Evolutionary conservation across 2,113 vertebrate species (phyloP), one percentile per base, ranked within the genome.

Genomic region (Microcebus lehilahytsara): DNA sequence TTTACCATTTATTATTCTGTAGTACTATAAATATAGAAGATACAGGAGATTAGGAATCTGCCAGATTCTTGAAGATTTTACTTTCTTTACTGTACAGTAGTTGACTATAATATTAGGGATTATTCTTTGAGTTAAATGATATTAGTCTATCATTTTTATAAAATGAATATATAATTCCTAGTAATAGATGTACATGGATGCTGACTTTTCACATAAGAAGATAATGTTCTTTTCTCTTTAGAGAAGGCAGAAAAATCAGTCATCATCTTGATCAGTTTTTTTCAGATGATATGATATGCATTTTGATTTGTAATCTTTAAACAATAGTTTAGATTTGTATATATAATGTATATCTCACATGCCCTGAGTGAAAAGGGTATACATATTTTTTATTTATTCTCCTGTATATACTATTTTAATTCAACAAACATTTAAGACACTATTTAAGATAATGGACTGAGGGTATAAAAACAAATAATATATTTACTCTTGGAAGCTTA

Each of bases 1-100:
- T 90, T 96, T 93, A 92, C n/a, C 40, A 86, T 90, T 96, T 93
- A 93, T 89, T 89, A 46, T 93, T 71, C 60, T 83, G 9, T 58
- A 67, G 25, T 85, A 60, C 12, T 79, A 13, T 77, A 66, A 80
- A 42, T 66, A 91, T 51, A 89, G 16, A 94, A 83, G 58, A 91
- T 90, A 78, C 4, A 90, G 23, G 74, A 81, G 17, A 85, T 22
- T 56, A 5, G 3, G 4, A 92, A 84, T 77, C 78, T 94, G 67
- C 22, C 10, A 87, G n/a, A 58, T 94, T 87, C 42, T 97, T 49
- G 37, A 80, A 75, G 14, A 58, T 71, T 90, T 91, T 71, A 74
- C 12, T 84, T 95, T 89, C 37, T 69, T 90, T 27, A 71, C 77
- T 92, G 11, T 90, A 83, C 1, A 37, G 8, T 22, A 72, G 2